Evolutionary conservation across 2,113 vertebrate genomes (phyloP).

Genomic region (Bufo bufo): DNA sequence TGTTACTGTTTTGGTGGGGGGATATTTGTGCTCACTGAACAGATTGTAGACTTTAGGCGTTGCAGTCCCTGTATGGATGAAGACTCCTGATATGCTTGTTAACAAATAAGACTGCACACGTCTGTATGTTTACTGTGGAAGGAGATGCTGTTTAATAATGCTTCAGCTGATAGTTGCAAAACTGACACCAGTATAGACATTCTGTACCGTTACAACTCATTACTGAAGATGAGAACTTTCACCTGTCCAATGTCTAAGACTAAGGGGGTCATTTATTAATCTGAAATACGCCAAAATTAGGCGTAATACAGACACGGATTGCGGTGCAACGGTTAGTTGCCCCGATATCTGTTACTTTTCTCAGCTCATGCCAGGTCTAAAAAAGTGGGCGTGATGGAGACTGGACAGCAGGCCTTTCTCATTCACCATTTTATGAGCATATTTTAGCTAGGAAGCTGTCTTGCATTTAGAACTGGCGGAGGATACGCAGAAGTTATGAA

Average conservation of each 20-base stretch:
- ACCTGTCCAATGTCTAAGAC: neutral
- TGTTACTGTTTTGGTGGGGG: slow-evolving; percentile 30
- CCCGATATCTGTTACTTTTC: too few species aligned
- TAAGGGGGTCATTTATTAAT: too few species aligned
- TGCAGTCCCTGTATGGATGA: slow-evolving; percentile 9
- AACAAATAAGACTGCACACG: slow-evolving; percentile 19
- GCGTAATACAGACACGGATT: too few species aligned
- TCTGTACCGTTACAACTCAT: neutral
- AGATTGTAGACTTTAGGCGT: slow-evolving; percentile 21
- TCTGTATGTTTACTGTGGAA: slow-evolving; percentile 4
- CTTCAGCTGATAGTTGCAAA: neutral
- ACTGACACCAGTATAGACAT: neutral
- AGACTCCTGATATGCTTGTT: slow-evolving; percentile 7
- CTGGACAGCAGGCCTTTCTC: too few species aligned
- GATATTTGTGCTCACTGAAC: neutral
- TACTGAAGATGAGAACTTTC: neutral
- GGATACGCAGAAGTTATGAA: too few species aligned
- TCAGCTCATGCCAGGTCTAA: too few species aligned
- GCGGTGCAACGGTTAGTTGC: too few species aligned
- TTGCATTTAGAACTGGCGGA: too few species aligned
- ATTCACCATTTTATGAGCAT: too few species aligned
- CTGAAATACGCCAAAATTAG: too few species aligned
- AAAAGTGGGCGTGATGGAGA: too few species aligned
- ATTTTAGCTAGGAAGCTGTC: too few species aligned
- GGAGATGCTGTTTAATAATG: neutral